Evolutionary conservation across 2,113 vertebrate species (phyloP).

Genomic region (Nannospalax galili): DNA sequence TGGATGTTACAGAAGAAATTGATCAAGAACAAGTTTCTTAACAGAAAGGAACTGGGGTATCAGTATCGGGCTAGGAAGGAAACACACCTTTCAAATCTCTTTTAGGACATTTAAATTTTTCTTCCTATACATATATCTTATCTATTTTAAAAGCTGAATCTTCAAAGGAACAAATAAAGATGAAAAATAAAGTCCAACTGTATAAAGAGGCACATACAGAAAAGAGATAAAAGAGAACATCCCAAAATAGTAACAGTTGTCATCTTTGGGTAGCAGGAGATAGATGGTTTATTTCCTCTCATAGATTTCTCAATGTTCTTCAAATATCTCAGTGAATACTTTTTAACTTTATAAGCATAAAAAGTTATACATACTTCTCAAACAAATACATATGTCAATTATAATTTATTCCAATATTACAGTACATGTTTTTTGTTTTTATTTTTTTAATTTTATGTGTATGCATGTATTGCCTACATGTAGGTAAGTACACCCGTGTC

Average conservation of each 20-base stretch:
- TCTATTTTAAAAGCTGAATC: slow-evolving; percentile 30
- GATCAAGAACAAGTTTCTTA: background rate
- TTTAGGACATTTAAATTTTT: background rate
- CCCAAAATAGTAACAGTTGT: background rate
- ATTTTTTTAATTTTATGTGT: too few species aligned
- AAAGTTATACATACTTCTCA: background rate
- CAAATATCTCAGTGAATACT: background rate
- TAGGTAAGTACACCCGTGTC: too few species aligned
- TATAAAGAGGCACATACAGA: background rate
- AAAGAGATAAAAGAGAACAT: background rate
- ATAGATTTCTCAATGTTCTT: slow-evolving; percentile 16
- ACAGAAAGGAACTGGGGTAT: background rate
- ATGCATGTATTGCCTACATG: too few species aligned
- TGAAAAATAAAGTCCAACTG: background rate
- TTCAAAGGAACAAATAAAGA: slow-evolving; percentile 44
- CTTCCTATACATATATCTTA: background rate
- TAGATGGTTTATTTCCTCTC: background rate
- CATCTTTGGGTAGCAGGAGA: background rate
- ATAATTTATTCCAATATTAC: background rate
- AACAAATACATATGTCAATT: background rate
- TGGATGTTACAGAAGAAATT: background rate
- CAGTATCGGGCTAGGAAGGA: background rate
- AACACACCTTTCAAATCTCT: background rate
- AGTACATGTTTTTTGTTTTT: background rate
- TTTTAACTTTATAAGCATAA: slow-evolving; percentile 22